Evolutionary conservation across 2,888 invertebrate species (phyloP), one percentile per base, ranked within the genome.

Genomic region (Coecobrya sp.): DNA sequence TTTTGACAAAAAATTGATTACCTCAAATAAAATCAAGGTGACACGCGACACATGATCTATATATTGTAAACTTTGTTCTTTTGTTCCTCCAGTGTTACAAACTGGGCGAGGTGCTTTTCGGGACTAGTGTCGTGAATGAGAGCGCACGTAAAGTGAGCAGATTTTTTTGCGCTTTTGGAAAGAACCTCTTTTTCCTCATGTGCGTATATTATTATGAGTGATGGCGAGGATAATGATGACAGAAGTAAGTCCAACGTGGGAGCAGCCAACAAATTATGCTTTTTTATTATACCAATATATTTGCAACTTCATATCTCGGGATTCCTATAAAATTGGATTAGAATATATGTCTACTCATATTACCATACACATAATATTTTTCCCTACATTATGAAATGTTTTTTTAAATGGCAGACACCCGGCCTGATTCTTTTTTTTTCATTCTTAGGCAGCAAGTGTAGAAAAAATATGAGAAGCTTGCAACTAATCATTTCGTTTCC

Each of bases 21-120:
- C 88, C 36, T 81, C 59, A 88, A 76, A 81, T 79, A 88, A 88
- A 88, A 79, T 88, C 88, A 88, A 88, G 88, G 88, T 88, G 88
- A 88, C 88, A 88, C 88, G 88, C 79, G 88, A 88, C 88, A 81
- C 79, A 88, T 81, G 79, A 65, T 62, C 88, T 88, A 88, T 76
- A 76, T 49, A 45, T 22, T 76, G 49, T 16, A 19, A 49, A 76
- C 49, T 76, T 49, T 68, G 27, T 16, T 59, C 19, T 59, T 59
- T 16, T 16, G 36, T 68, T 36, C 68, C 5, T 73, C 25, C 49
- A 49, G 49, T 45, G 52, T 79, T 25, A 0, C 11, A n/a, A 55
- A 55, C 27, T 62, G 30, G 36, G 55, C 13, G 22, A 82, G 8
- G 25, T 13, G 49, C 30, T 81, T 79, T 49, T 22, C 52, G 13